Conservation (phyloP, 2,113 vertebrate species). For the Caranx ignobilis region DNA sequence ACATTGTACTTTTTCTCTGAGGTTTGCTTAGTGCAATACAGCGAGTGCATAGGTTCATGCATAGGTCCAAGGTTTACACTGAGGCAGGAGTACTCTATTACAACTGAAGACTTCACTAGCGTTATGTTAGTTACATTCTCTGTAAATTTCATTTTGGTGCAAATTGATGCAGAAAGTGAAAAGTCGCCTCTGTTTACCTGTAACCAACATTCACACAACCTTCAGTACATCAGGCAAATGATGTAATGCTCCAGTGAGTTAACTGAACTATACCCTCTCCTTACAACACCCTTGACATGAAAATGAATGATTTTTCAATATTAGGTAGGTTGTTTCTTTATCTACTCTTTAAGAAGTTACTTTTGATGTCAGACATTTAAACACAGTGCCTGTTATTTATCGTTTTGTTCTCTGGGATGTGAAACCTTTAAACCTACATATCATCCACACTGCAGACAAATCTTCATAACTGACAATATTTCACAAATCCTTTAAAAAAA, state of each 20-base stretch:
- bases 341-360: not conserved
- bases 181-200: too few species aligned
- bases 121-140: not conserved
- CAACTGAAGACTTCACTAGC: not conserved
- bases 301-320: not conserved
- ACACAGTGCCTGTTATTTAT: not conserved
- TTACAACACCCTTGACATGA: not conserved
- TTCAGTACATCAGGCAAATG: too few species aligned
- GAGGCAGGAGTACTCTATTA: not conserved
- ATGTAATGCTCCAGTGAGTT: not conserved
- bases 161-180: too few species aligned
- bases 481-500: not conserved
- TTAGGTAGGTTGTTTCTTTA: not conserved
- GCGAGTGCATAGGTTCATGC: too few species aligned
- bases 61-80: not conserved
- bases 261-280: not conserved
- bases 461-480: not conserved
- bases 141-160: too few species aligned
- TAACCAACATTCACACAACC: too few species aligned
- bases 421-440: not conserved
- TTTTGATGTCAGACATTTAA: not conserved
- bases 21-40: not conserved
- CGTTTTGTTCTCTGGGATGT: not conserved
- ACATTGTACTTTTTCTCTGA: not conserved
- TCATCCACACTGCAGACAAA: not conserved